Conservation (phyloP, 2,888 invertebrate species). For the Chaitophorus viminalis region DNA sequence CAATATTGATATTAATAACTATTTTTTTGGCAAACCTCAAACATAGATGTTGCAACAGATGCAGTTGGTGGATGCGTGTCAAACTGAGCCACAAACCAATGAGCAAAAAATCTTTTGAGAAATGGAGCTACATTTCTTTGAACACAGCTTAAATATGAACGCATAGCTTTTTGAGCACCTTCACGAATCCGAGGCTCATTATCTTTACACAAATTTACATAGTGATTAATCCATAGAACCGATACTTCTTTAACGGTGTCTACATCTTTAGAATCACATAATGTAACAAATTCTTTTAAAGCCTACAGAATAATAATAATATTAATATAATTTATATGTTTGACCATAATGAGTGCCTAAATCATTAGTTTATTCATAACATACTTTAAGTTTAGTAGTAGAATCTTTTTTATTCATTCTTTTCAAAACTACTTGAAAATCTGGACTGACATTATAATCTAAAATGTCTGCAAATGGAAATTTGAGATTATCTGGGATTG, state of each 20-base stretch:
- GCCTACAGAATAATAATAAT: constrained; percentile 71
- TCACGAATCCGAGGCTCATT: constrained; percentile 86
- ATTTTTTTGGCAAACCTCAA: constrained; percentile 69
- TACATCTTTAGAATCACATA: constrained; percentile 75
- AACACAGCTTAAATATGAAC: constrained; percentile 74
- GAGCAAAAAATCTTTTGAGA: constrained; percentile 80
- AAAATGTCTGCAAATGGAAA: constrained; percentile 69
- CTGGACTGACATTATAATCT: constrained; percentile 75
- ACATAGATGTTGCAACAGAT: constrained; percentile 76
- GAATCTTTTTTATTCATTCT: constrained; percentile 92
- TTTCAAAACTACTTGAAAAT: constrained; percentile 82
- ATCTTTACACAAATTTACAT: constrained; percentile 80
- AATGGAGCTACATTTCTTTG: constrained; percentile 80
- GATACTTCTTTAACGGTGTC: constrained; percentile 78
- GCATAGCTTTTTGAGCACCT: constrained; percentile 79
- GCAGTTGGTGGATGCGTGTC: constrained; percentile 89
- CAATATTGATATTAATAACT: background rate
- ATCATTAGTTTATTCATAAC: constrained; percentile 63
- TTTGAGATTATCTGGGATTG: constrained; percentile 70
- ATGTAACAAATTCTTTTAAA: constrained; percentile 80
- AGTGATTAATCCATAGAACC: constrained; percentile 85
- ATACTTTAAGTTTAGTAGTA: constrained; percentile 87
- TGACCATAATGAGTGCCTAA: background rate
- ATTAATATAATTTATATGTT: constrained; percentile 3
- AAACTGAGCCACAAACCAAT: constrained; percentile 86